Evolutionary conservation across 2,888 invertebrate genomes (phyloP).

Genomic region (Julus scandinavius): DNA sequence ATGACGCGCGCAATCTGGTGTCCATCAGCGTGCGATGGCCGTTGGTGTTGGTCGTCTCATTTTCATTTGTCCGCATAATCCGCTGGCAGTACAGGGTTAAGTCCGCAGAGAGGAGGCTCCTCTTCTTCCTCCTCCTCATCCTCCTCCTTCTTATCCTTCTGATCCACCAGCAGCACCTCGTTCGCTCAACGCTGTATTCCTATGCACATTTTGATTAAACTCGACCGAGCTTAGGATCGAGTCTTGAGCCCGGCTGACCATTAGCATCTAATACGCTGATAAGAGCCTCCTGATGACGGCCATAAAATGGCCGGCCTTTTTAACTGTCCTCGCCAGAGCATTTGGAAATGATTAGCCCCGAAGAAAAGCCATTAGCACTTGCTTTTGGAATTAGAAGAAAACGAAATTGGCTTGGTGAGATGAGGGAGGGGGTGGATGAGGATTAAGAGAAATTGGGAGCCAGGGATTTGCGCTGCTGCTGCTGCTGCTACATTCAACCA

Average conservation of each 20-base stretch:
- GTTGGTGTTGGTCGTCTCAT: constrained; percentile 10
- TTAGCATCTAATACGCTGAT: constrained; percentile 46
- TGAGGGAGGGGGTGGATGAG: background rate
- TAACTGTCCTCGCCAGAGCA: constrained; percentile 46
- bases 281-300: constrained; percentile 46
- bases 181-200: background rate
- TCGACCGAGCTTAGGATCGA: constrained; percentile 17
- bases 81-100: background rate
- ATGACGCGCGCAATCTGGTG: constrained; percentile 41
- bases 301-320: constrained; percentile 31
- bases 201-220: background rate
- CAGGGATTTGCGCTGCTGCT: constrained; percentile 25
- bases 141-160: no score
- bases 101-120: background rate
- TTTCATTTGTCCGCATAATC: constrained; percentile 45
- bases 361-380: constrained; percentile 46
- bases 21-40: constrained; percentile 7
- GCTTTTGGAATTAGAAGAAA: constrained; percentile 46
- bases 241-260: constrained; percentile 39
- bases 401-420: constrained; percentile 20
- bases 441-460: constrained; percentile 37
- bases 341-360: constrained; percentile 42
- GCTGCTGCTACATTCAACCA: background rate
- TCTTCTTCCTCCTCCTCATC: background rate
- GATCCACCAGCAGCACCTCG: background rate